Evolutionary conservation across 2,797 vertebrate species (phyloP).

Genomic region (Phrynocephalus guinanensis): DNA sequence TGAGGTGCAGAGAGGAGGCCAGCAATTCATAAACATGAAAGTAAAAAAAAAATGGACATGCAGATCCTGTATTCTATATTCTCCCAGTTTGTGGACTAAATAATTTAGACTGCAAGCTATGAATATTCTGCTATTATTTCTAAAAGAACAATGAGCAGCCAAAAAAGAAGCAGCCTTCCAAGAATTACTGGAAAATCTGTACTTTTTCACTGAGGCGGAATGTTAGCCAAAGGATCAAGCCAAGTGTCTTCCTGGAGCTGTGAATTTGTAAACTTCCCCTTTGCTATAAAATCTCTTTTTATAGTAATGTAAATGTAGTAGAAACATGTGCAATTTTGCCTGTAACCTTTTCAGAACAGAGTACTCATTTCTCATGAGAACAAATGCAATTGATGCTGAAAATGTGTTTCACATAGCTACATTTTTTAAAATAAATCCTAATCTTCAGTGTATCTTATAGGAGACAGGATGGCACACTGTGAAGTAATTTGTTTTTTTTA

Average conservation of each 20-base stretch:
- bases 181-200: conserved; percentile 16
- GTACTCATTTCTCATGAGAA: conserved; percentile 48
- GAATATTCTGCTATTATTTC: conserved; percentile 6
- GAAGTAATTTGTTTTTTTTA: conserved; percentile 26
- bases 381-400: conserved; percentile 31
- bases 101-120: not conserved
- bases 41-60: not conserved
- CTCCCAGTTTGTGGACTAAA: not conserved
- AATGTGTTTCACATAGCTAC: conserved; percentile 34
- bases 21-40: not conserved
- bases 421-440: conserved; percentile 39
- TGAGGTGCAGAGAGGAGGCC: not conserved
- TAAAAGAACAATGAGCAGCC: conserved; percentile 59
- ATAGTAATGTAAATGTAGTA: conserved; percentile 9
- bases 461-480: conserved; percentile 23
- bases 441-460: conserved; percentile 38
- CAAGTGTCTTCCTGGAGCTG: conserved; percentile 6
- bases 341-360: conserved; percentile 15
- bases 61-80: not conserved
- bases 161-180: conserved; percentile 24
- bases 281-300: conserved; percentile 3
- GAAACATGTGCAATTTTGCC: not conserved
- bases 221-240: not conserved
- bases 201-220: not conserved
- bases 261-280: conserved; percentile 32